Base-by-base conservation (phyloP, 1,140 invertebrate genomes). In the Tetragonula clypearis region DNA sequence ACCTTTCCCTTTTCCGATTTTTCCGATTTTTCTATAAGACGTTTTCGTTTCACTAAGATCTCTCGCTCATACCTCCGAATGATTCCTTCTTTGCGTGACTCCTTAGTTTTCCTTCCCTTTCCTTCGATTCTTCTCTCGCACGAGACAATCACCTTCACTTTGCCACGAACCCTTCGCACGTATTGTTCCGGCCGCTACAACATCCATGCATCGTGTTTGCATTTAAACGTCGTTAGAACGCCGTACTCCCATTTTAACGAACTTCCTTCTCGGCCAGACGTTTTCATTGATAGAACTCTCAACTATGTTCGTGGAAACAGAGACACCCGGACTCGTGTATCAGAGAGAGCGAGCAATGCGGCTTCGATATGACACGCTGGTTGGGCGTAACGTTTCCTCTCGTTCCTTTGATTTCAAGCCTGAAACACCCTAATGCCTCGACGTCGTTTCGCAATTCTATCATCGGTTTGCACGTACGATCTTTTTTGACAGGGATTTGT, bases 81-180 rank as follows among this genome's bases (percentile, higher is more conserved):
- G 74, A 21, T 75, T 75, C 56, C 41, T 72, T 55, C 14, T 4
- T 5, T 41, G 12, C 41, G 60, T 56, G 9, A 26, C 65, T 56
- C 56, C 58, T 77, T 80, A 68, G 53, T 56, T 65, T 66, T 66
- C 35, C 35, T 71, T 49, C 56, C 49, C 11, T 58, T 58, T 19
- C 19, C 30, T 35, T 60, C 21, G n/a, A 17, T 53, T 56, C 49
- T 58, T 62, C 62, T 21, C 58, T 14, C 56, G 62, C 81, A n/a
- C 69, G 12, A 21, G 14, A 26, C 76, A 60, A 71, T 84, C 81
- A 55, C 75, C 85, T 85, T 89, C 78, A 76, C 88, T 82, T 55
- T 58, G 58, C 87, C 78, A 78, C 80, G 41, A 86, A 56, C 73
- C 66, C 60, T 69, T 78, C 30, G 77, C 55, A 60, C 76, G 77